Conservation (phyloP, 2,797 vertebrate species). For the Xerus rutilus region DNA sequence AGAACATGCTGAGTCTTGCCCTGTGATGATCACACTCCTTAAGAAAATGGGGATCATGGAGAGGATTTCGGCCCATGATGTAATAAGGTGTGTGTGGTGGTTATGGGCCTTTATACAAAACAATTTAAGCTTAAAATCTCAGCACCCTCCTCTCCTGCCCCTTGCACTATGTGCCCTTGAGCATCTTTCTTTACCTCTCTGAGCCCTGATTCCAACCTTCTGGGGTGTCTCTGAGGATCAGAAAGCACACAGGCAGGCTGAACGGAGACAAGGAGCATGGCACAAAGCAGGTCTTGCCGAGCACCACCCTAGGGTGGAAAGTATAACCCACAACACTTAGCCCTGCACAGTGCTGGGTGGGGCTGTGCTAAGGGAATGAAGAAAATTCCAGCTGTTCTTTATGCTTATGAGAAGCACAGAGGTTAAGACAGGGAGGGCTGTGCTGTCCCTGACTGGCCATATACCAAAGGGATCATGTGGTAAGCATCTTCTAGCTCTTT, state of each 20-base stretch:
- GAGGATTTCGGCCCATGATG: background rate
- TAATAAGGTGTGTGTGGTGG: background rate
- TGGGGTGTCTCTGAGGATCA: background rate
- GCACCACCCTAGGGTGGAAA: accelerated
- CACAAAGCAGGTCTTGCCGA: background rate
- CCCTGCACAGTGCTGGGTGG: background rate
- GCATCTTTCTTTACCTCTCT: background rate
- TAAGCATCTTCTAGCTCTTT: too few species aligned
- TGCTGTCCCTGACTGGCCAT: background rate
- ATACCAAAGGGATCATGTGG: too few species aligned
- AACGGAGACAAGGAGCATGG: background rate
- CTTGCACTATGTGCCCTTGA: background rate
- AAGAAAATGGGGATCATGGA: too few species aligned
- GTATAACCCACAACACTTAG: background rate
- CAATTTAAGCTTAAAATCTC: background rate
- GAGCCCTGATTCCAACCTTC: background rate
- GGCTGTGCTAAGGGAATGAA: too few species aligned
- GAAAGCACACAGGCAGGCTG: background rate
- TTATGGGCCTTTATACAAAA: background rate
- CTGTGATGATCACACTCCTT: too few species aligned
- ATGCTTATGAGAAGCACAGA: background rate
- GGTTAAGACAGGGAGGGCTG: background rate
- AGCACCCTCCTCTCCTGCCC: background rate
- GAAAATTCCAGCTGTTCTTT: background rate
- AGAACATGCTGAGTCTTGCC: background rate